Evolutionary conservation across 2,888 invertebrate species (phyloP), one percentile per base, ranked within the genome.

Genomic region (Athalia circularis): DNA sequence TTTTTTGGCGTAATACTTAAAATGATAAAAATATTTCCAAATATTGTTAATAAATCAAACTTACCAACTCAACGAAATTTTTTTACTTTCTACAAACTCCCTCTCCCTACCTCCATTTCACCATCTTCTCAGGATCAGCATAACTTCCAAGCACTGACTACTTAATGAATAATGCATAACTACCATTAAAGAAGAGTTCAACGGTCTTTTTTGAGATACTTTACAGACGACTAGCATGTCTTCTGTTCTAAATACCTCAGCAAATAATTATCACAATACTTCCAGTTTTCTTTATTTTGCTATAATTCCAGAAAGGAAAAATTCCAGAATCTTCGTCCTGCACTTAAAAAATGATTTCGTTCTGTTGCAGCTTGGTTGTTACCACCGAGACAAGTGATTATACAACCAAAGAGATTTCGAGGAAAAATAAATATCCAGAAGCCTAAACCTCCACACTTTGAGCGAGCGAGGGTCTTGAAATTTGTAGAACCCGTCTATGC

Each of bases 371-470:
- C 82, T 50, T 82, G 85, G 81, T 86, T 86, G 80, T 82, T 87
- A 48, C 79, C 83, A 48, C 86, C 87, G 76, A 86, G 83, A 61
- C 85, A 86, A 78, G 80, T 90, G 52, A 82, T 86, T 43, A 80
- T 86, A 3, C 88, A 94, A 84, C 92, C 93, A 5, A 93, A 93
- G 87, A 92, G 96, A 83, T 95, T 93, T 88, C 92, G 95, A 43
- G 94, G 94, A 3, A 95, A 96, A 91, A 95, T 96, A 75, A 96
- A 96, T 86, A 93, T 96, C 62, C 94, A 95, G 88, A 93, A 92
- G 82, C 96, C 96, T 0, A 92, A 92, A 85, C 91, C 93, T 72
- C 94, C 95, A 0, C 95, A 95, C 88, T 95, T 93, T 86, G 93
- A 93, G 82, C 93, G 94, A 81, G 94, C 94, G 15, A 92, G 93